Conservation (phyloP, 2,797 vertebrate species). For the Karalla daura region DNA sequence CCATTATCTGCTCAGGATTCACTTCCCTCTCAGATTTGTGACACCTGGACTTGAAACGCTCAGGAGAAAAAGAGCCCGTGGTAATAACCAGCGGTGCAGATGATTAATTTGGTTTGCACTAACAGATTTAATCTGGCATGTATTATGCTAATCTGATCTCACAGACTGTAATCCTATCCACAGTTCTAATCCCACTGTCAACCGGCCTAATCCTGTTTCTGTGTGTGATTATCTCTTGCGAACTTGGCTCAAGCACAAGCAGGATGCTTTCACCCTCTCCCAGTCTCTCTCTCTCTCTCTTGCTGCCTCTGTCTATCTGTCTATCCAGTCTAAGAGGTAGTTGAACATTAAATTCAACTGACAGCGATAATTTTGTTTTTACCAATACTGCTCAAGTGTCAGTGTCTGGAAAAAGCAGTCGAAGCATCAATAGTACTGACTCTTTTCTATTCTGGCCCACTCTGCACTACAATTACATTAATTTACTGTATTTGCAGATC, state of each 20-base stretch:
- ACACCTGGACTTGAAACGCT: conserved; percentile 21
- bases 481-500: no score
- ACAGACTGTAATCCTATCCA: conserved; percentile 73
- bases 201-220: conserved; percentile 76
- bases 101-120: conserved; percentile 59
- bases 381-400: no score
- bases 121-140: conserved; percentile 71
- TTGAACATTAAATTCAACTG: conserved; percentile 14
- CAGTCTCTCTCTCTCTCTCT: not conserved
- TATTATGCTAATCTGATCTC: conserved; percentile 74
- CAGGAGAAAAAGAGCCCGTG: conserved; percentile 2
- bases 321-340: not conserved
- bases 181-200: conserved; percentile 76
- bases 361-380: no score
- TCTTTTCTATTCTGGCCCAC: no score
- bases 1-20: conserved; percentile 7
- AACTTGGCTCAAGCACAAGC: conserved; percentile 46
- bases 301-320: no score
- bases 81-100: conserved; percentile 28
- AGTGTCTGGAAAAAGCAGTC: no score
- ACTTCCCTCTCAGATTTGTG: conserved; percentile 5
- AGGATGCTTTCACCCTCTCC: conserved; percentile 43
- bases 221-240: conserved; percentile 65
- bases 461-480: no score
- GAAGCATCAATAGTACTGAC: no score